phyloP scores from a whole-genome alignment of 1,140 invertebrate species.

The Macrocentrus cingulum region DNA sequence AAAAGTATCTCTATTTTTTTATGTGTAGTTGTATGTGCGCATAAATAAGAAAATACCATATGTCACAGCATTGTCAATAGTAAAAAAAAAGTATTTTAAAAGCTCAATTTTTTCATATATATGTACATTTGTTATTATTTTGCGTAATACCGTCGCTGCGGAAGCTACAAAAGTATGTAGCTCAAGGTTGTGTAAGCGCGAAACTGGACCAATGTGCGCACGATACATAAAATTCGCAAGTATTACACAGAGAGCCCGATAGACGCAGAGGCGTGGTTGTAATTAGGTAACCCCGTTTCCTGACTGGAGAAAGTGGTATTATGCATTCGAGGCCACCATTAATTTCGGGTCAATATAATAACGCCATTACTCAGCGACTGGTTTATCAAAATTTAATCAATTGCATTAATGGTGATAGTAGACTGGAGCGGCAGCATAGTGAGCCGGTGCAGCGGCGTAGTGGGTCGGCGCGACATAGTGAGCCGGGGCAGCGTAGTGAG shows the following conservation, averaged over 20 bases:
- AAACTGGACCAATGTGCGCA: conserved; percentile 41
- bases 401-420: background rate
- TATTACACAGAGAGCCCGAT: background rate
- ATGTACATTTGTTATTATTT: conserved; percentile 27
- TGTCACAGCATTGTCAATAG: too few species aligned
- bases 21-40: too few species aligned
- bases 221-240: background rate
- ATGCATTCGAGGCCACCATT: conserved; percentile 7
- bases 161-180: conserved; percentile 39
- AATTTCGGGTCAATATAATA: background rate
- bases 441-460: too few species aligned
- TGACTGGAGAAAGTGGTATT: background rate
- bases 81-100: too few species aligned
- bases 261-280: conserved; percentile 20
- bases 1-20: too few species aligned
- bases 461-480: conserved; percentile 1
- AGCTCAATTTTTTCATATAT: too few species aligned
- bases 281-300: conserved; percentile 23
- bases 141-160: too few species aligned
- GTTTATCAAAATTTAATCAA: background rate
- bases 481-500: background rate
- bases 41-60: too few species aligned
- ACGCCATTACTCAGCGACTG: too few species aligned
- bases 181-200: conserved; percentile 44
- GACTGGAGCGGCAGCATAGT: conserved; percentile 2